Evolutionary conservation across 2,113 vertebrate genomes (phyloP).

Genomic region (Cinclus mexicanus): DNA sequence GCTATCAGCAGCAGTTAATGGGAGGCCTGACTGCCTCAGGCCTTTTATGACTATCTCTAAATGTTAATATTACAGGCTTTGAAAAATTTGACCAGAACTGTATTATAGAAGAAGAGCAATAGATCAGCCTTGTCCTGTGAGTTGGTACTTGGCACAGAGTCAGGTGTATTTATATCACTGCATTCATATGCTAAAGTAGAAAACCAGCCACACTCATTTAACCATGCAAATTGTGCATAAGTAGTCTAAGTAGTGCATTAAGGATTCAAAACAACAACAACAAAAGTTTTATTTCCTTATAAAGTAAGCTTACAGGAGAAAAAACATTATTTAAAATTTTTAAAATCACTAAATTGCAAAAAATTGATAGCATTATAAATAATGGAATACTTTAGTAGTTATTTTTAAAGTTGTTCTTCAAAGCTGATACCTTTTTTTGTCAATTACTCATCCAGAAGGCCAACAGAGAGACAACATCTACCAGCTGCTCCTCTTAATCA

Average conservation of each 20-base stretch:
- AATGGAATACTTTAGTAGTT: background rate
- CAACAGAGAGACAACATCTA: background rate
- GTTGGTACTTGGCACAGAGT: background rate
- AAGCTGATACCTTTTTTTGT: background rate
- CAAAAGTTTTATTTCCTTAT: background rate
- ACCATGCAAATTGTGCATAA: background rate
- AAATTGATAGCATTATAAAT: background rate
- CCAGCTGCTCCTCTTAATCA: conserved; percentile 5
- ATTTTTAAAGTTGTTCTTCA: conserved; percentile 13
- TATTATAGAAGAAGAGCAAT: background rate
- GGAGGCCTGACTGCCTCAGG: conserved; percentile 11
- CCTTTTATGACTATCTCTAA: background rate
- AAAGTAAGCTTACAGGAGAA: background rate
- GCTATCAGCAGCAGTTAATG: conserved; percentile 16
- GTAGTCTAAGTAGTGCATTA: background rate
- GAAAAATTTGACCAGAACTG: background rate
- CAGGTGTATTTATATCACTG: background rate
- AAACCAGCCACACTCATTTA: background rate
- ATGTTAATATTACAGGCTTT: background rate
- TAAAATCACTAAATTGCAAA: background rate
- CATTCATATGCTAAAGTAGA: background rate
- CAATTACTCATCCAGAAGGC: background rate
- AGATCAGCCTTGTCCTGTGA: background rate
- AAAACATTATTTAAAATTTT: background rate
- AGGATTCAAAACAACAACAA: background rate